Percentiles rank a stretch among this genome's conserved stretches.
Evolutionary conservation across 1,140 invertebrate genomes (phyloP).

Genomic region (Cyclargus thomasi): DNA sequence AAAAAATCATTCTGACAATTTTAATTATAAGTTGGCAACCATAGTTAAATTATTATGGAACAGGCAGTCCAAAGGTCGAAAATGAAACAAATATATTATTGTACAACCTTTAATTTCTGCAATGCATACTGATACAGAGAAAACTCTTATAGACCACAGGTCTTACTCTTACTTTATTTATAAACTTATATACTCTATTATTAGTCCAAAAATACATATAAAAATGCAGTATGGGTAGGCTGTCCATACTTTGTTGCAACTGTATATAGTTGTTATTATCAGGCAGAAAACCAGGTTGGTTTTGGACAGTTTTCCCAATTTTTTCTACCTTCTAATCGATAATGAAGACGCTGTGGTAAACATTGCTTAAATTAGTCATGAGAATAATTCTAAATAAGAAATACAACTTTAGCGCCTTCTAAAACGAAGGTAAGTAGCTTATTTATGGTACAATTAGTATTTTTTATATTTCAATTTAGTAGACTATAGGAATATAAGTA

Average conservation of each 20-base stretch:
- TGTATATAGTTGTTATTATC: background rate
- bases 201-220: constrained; percentile 23
- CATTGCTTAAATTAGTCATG: constrained; percentile 18
- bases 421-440: constrained; percentile 50
- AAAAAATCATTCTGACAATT: too few relatives aligned
- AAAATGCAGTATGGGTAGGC: constrained; percentile 38
- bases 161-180: constrained; percentile 44
- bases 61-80: background rate
- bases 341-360: constrained; percentile 20
- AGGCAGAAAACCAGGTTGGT: too few relatives aligned
- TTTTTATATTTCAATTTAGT: constrained; percentile 8
- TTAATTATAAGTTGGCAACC: too few relatives aligned
- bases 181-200: constrained; percentile 15
- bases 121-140: constrained; percentile 33
- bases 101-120: constrained; percentile 28
- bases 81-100: constrained; percentile 38
- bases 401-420: constrained; percentile 40
- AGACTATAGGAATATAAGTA: constrained; percentile 9
- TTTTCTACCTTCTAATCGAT: constrained; percentile 19
- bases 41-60: background rate
- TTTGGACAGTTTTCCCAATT: background rate
- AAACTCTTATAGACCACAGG: constrained; percentile 66
- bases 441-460: constrained; percentile 17
- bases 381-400: constrained; percentile 27
- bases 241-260: constrained; percentile 2